Conservation (phyloP, 2,797 vertebrate species). For the Catostomus latipinnis region DNA sequence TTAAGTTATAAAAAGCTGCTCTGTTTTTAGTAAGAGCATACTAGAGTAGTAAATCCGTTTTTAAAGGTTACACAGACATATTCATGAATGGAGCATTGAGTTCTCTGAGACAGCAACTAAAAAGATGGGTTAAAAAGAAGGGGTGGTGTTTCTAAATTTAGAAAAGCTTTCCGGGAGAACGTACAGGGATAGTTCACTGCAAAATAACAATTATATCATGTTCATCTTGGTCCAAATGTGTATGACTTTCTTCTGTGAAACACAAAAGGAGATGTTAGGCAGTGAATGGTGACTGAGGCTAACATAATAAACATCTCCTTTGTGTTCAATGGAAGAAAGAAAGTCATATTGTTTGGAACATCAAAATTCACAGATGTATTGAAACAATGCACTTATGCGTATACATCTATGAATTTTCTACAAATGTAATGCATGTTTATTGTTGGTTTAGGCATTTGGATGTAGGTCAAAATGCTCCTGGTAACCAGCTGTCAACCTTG, state of each 20-base stretch:
- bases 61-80: not conserved
- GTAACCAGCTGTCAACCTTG: conserved; percentile 51
- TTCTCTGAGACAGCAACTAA: not conserved
- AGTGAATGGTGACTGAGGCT: no score
- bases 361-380: not conserved
- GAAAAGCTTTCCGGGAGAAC: not conserved
- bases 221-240: no score
- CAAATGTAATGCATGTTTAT: not conserved
- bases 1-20: not conserved
- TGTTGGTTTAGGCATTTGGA: not conserved
- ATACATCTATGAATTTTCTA: no score
- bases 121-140: no score
- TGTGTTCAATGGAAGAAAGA: no score
- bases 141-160: not conserved
- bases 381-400: not conserved
- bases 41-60: no score
- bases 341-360: no score
- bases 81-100: not conserved
- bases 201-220: no score
- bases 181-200: not conserved
- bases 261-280: no score
- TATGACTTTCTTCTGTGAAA: no score
- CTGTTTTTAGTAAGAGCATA: conserved; percentile 13
- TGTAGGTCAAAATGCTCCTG: conserved; percentile 41
- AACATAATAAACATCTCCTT: no score